phyloP scores from a whole-genome alignment of 2,113 vertebrate species.

The Rhynchomys soricoides region DNA sequence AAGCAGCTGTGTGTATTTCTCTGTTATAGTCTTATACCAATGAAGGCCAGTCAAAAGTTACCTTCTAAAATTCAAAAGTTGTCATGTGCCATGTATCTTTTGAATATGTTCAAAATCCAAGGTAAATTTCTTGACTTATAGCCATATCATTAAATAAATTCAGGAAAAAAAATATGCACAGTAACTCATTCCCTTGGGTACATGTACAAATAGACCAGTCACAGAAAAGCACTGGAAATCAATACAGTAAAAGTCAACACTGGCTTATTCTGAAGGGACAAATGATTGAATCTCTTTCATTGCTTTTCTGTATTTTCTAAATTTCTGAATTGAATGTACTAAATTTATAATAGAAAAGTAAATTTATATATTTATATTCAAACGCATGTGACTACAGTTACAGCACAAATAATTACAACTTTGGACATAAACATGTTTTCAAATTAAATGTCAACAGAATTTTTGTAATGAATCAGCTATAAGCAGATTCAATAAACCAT shows the following conservation, averaged over 20 bases:
- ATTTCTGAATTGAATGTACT: background rate
- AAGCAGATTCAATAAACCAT: background rate
- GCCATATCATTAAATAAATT: background rate
- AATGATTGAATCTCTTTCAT: background rate
- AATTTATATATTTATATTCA: conserved; percentile 10
- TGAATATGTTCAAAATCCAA: background rate
- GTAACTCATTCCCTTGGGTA: too few relatives aligned
- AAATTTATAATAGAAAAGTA: conserved; percentile 8
- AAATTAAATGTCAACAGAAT: conserved; percentile 15
- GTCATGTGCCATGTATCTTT: background rate
- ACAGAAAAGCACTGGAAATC: background rate
- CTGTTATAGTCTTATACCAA: background rate
- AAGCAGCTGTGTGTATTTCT: background rate
- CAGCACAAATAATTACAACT: conserved; percentile 18
- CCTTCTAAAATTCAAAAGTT: background rate
- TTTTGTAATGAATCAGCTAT: background rate
- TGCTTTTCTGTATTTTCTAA: conserved; percentile 18
- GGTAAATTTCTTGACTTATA: background rate
- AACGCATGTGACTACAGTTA: background rate
- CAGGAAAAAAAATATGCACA: background rate
- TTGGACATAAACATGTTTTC: background rate
- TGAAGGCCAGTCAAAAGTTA: background rate
- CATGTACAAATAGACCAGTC: background rate
- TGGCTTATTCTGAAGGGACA: background rate
- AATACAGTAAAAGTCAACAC: background rate